Conservation (phyloP, 2,797 vertebrate genomes). For the Sebastes minor region DNA sequence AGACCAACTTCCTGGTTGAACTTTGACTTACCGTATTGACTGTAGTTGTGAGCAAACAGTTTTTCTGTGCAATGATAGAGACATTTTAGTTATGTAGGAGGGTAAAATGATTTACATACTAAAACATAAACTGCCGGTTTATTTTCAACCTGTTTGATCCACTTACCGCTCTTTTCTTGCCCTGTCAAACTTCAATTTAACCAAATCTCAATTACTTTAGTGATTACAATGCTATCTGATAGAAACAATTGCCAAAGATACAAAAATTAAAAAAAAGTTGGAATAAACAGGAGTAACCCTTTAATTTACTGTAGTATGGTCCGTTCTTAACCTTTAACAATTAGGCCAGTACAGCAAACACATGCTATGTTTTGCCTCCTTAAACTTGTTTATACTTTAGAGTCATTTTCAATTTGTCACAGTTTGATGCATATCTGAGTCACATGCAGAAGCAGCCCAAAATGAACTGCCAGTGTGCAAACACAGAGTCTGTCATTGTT, state of each 20-base stretch:
- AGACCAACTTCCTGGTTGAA: not conserved
- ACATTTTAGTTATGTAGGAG: not conserved
- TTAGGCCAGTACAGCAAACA: conserved; percentile 12
- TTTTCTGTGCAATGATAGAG: not conserved
- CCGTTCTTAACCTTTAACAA: not conserved
- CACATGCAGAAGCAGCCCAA: conserved; percentile 34
- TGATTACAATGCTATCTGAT: not conserved
- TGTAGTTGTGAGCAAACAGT: not conserved
- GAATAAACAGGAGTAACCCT: not conserved
- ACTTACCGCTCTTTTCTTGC: not conserved
- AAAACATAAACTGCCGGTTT: not conserved
- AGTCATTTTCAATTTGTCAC: conserved; percentile 52
- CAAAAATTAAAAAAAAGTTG: not conserved
- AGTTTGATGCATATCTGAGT: conserved; percentile 45
- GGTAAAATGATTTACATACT: not conserved
- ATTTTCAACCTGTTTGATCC: not conserved
- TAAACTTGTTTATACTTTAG: conserved; percentile 43
- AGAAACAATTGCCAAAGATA: not conserved
- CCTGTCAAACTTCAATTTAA: not conserved
- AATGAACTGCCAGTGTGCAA: conserved; percentile 45
- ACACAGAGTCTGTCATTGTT: conserved; percentile 20
- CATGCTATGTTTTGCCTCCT: conserved; percentile 8
- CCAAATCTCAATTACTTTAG: not conserved
- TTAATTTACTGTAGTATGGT: not conserved
- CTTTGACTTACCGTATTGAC: not conserved